These are phyloP conservation scores for Lucilia sericata DNA, from an alignment of 1,140 invertebrate species.

Conservation along the genomic window DNA sequence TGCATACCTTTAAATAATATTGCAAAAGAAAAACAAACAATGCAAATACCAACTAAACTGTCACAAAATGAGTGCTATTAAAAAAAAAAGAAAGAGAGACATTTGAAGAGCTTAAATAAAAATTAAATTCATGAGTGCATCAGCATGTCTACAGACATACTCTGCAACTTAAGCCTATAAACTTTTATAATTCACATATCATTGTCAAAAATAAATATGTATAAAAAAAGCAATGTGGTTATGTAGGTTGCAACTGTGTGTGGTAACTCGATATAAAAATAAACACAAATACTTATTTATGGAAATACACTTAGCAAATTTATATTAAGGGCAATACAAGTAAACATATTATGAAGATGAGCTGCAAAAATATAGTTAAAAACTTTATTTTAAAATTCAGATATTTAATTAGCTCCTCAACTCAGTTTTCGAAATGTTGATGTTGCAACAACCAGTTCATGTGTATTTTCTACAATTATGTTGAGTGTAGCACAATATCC, in stretches of 20 bases:
- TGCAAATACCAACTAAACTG: not conserved
- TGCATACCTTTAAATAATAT: too few relatives aligned
- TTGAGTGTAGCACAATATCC: too few relatives aligned
- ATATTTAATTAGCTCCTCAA: too few relatives aligned
- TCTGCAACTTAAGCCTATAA: conserved; percentile 19
- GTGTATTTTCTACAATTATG: too few relatives aligned
- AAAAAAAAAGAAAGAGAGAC: not conserved
- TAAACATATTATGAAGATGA: too few relatives aligned
- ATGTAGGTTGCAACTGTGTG: conserved; percentile 5
- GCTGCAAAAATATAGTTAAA: too few relatives aligned
- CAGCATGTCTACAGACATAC: not conserved
- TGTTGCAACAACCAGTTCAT: too few relatives aligned
- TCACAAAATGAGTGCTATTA: conserved; percentile 1
- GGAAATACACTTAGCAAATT: too few relatives aligned
- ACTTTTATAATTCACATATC: conserved; percentile 40
- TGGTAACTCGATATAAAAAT: not conserved
- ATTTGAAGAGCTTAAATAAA: conserved; percentile 12
- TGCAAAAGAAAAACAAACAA: not conserved
- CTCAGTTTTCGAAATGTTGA: too few relatives aligned
- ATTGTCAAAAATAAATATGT: conserved; percentile 14
- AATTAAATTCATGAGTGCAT: not conserved
- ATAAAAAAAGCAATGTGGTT: too few relatives aligned
- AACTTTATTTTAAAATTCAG: too few relatives aligned
- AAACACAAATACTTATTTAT: not conserved
- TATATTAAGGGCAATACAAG: too few relatives aligned